A percentile compares a stretch with the other conserved stretches of the same genome.
Conservation (phyloP, 2,888 invertebrate species). For the Lumbricus terrestris region DNA sequence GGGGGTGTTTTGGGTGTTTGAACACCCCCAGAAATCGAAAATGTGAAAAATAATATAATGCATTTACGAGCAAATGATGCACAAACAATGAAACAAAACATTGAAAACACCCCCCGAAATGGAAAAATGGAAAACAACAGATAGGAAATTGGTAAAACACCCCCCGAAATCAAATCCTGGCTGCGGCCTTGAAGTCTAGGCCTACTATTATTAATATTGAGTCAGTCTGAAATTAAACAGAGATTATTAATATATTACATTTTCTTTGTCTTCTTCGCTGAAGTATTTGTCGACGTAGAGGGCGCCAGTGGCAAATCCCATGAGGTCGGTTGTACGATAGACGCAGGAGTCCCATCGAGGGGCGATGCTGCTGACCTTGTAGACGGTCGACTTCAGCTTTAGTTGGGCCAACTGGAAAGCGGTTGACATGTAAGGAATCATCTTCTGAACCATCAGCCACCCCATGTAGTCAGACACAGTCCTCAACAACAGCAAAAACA, state of each 20-base stretch:
- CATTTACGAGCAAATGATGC: too few relatives aligned
- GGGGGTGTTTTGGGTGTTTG: too few relatives aligned
- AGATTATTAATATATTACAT: slow-evolving; percentile 39
- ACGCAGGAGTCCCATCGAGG: slow-evolving; percentile 47
- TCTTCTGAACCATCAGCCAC: slow-evolving; percentile 40
- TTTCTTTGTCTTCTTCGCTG: slow-evolving; percentile 41
- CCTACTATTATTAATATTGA: too few relatives aligned
- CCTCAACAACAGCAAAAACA: slow-evolving; percentile 36
- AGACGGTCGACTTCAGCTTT: slow-evolving; percentile 41
- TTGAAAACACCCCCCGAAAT: too few relatives aligned
- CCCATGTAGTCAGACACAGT: slow-evolving; percentile 48
- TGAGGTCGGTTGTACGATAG: slow-evolving; percentile 30
- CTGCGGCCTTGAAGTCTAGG: too few relatives aligned
- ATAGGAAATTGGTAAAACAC: too few relatives aligned
- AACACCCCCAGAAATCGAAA: too few relatives aligned
- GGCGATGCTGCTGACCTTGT: slow-evolving; percentile 39
- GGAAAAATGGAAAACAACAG: too few relatives aligned
- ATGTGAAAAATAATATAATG: too few relatives aligned
- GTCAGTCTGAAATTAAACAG: too few relatives aligned
- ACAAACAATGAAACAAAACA: too few relatives aligned
- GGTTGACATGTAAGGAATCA: slow-evolving; percentile 42
- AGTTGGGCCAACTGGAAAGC: slow-evolving; percentile 41
- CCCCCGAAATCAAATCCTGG: too few relatives aligned
- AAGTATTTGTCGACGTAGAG: slow-evolving; percentile 48
- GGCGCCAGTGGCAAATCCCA: slow-evolving; percentile 47